Evolutionary conservation across 2,113 vertebrate species (phyloP), one percentile per base, ranked within the genome.

Genomic region (Notarius lentiginosus): DNA sequence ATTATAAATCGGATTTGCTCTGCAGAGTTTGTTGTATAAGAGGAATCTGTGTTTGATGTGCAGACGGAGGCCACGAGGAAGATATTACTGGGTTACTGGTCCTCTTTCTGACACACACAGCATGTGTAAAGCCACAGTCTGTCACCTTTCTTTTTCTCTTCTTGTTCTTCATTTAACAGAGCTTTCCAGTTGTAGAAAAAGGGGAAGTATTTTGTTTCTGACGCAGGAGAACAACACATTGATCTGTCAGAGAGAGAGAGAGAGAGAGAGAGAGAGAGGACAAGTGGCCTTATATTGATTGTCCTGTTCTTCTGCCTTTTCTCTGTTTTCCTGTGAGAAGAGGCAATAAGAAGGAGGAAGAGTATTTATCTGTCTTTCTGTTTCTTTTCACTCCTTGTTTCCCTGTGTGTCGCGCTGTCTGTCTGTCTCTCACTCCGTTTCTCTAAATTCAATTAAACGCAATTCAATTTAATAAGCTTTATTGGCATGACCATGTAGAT

Each of bases 261-360:
- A n/a, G n/a, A n/a, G n/a, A n/a, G n/a, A n/a, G n/a, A 30, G 34
- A 41, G 41, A 41, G 41, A 41, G 41, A 41, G 4, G 4, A 58
- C 81, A 58, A 66, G 18, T 83, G 82, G 56, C 56, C 18, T 47
- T 56, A 2, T 55, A 55, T 87, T 30, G 81, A 84, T 88, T 73
- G 30, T 58, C 73, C 63, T 1, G n/a, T 70, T 12, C 27, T 55
- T 18, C 7, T 20, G 24, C 27, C 63, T 68, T 27, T 20, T 51
- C 56, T 8, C 22, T 66, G n/a, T 66, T 49, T 66, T 61, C 18
- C 80, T 41, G 22, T n/a, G 61, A 60, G 58, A 22, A 17, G 58
- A 60, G 58, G 22, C 17, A 60, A 17, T 17, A 60, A 60, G 58
- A 60, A 22, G 5, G 58, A 20, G 5, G 58, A 60, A 5, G 58